Evolutionary conservation across 1,140 invertebrate species (phyloP), one percentile per base, ranked within the genome.

Genomic region (Holotrichia oblita): DNA sequence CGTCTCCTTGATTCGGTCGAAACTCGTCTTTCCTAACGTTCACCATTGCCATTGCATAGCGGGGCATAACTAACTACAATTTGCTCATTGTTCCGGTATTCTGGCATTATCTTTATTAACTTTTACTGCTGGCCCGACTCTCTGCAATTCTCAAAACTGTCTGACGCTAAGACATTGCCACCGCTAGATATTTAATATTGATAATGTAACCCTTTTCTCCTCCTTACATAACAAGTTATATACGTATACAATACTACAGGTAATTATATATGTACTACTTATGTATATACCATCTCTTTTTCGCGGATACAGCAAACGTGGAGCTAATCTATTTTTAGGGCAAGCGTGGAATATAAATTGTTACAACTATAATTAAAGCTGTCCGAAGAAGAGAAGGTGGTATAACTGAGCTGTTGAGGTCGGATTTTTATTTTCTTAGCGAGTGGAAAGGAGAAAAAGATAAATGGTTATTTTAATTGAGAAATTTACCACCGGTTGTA

Each of bases 41-140:
- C 17, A 74, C 79, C 73, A 81, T 77, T 80, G 79, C 75, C 27
- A 80, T 61, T 79, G 64, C 72, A 72, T 77, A 20, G 81, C 77
- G 64, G 22, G 69, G 76, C 78, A 81, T 81, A 83, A 83, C 83
- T 82, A 83, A 84, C 81, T 84, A 83, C 83, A 84, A 84, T 84
- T 84, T 83, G 83, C 83, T 84, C 83, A 84, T 84, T 84, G 83
- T 84, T 84, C 82, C 83, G 83, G 81, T 79, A 80, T 69, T 69
- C 81, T 76, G 80, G 83, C 83, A 84, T 84, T 84, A 84, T 84
- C 83, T 84, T 84, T 83, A 84, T 84, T 84, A 84, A 83, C 83
- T 84, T 84, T 84, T 83, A 83, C 83, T 83, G 79, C 81, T 79
- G 80, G 74, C 20, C 79, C 40, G 40, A 34, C 76, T 59, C 27